Conservation (phyloP, 2,797 vertebrate species). For the Chaetodon trifasciatus region DNA sequence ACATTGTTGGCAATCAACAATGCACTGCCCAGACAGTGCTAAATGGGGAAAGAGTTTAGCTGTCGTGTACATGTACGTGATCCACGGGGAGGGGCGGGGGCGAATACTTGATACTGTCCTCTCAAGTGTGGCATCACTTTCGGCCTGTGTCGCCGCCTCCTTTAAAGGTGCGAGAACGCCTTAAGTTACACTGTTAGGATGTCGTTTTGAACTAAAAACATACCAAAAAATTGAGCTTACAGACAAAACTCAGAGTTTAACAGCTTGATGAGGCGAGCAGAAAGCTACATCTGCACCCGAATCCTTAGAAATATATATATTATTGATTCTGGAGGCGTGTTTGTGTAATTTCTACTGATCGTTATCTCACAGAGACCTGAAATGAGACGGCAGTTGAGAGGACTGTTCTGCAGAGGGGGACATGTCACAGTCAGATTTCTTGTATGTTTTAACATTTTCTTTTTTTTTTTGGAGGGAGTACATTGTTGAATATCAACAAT, state of each 20-base stretch:
- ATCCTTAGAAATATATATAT: neutral
- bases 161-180: neutral
- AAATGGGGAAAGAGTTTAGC: constrained; percentile 80
- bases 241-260: neutral
- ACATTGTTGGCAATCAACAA: constrained; percentile 98
- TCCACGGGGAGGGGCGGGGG: constrained; percentile 47
- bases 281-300: neutral
- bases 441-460: constrained; percentile 3
- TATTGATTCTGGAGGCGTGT: neutral
- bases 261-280: neutral
- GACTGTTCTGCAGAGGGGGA: constrained; percentile 43
- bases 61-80: constrained; percentile 59
- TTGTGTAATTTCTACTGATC: neutral
- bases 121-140: constrained; percentile 65
- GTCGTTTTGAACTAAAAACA: neutral
- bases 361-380: constrained; percentile 4
- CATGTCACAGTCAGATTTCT: constrained; percentile 38
- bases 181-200: neutral
- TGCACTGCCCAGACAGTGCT: constrained; percentile 92
- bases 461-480: constrained; percentile 84
- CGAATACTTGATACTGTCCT: constrained; percentile 44
- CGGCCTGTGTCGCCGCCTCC: constrained; percentile 3
- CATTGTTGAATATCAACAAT: constrained; percentile 94
- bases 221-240: neutral
- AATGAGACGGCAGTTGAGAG: constrained; percentile 67